Percentiles rank a stretch among this genome's conserved stretches.
Conservation (phyloP, 2,888 invertebrate genomes). For the Galerucella calmariensis region DNA sequence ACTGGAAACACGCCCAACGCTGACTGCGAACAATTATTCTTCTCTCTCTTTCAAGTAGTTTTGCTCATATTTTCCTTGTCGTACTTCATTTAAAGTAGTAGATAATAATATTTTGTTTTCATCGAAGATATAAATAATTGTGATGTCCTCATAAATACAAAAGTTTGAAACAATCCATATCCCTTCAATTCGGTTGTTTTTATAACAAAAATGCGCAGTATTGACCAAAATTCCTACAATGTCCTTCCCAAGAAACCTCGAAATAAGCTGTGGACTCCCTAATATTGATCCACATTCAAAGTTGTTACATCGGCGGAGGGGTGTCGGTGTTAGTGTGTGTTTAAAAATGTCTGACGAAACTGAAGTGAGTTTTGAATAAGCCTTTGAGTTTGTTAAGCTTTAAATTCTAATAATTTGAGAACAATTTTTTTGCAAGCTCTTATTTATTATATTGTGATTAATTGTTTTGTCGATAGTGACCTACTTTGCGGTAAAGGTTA, state of each 20-base stretch:
- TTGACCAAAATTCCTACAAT: not conserved
- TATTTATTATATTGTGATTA: no score
- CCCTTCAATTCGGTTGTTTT: not conserved
- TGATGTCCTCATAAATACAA: not conserved
- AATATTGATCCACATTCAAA: not conserved
- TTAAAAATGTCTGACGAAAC: not conserved
- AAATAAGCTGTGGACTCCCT: not conserved
- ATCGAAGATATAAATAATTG: not conserved
- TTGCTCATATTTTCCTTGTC: no score
- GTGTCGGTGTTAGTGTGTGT: not conserved
- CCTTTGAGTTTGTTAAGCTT: not conserved
- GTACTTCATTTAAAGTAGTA: no score
- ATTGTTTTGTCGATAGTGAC: no score
- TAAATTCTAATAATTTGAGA: no score
- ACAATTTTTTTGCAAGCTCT: no score
- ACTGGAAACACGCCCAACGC: no score
- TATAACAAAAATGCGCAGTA: not conserved
- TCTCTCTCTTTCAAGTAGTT: no score
- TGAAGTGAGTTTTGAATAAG: not conserved
- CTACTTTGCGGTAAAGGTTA: no score
- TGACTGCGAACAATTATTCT: no score
- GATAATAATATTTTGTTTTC: no score
- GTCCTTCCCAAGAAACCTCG: not conserved
- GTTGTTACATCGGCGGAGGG: not conserved
- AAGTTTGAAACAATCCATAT: not conserved